Conservation (phyloP, 2,888 invertebrate species). For the Synanthedon formicaeformis region DNA sequence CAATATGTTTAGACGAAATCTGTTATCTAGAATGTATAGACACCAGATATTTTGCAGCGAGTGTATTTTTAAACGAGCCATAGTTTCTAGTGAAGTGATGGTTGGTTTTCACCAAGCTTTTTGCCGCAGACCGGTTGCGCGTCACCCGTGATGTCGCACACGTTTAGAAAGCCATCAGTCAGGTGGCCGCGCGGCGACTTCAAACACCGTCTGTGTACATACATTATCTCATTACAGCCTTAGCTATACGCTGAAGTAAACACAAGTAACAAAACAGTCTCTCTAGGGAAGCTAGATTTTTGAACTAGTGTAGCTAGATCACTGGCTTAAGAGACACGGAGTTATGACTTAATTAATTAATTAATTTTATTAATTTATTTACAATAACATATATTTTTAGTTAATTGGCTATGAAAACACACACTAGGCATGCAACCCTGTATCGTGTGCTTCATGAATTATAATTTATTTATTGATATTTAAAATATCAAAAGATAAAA, state of each 20-base stretch:
- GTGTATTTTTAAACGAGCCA: conserved; percentile 50
- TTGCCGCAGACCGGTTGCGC: conserved; percentile 21
- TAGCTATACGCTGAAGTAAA: conserved; percentile 34
- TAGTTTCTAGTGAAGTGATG: conserved; percentile 42
- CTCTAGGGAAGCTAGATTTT: background rate
- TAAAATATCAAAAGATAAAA: too few relatives aligned
- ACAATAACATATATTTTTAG: too few relatives aligned
- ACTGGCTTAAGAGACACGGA: background rate
- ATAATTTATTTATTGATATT: too few relatives aligned
- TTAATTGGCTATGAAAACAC: too few relatives aligned
- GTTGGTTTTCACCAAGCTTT: conserved; percentile 57
- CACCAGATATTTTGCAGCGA: conserved; percentile 6
- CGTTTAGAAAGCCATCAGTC: conserved; percentile 67
- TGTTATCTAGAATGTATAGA: too few relatives aligned
- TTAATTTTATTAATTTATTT: too few relatives aligned
- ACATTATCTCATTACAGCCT: conserved; percentile 7
- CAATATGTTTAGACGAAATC: too few relatives aligned
- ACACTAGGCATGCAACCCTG: too few relatives aligned
- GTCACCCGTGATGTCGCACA: conserved; percentile 16
- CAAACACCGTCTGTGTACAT: conserved; percentile 29
- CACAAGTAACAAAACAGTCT: conserved; percentile 8
- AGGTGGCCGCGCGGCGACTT: conserved; percentile 48
- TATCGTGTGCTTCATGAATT: too few relatives aligned
- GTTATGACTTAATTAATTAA: too few relatives aligned
- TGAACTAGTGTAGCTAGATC: background rate